phyloP scores from a whole-genome alignment of 2,888 invertebrate species.

The Platycnemis pennipes region DNA sequence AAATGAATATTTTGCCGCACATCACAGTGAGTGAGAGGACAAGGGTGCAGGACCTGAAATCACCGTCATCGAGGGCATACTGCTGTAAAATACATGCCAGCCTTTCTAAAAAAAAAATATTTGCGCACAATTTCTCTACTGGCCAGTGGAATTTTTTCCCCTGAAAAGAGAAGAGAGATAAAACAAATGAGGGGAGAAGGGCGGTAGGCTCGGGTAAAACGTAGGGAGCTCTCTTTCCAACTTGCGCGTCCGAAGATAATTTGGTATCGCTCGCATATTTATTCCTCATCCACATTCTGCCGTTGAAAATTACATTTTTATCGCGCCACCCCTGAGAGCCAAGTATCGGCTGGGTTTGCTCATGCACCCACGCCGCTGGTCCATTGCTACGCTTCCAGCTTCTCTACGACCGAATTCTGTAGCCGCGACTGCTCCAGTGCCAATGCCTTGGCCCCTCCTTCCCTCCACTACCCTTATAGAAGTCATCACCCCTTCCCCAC shows the following conservation, averaged over 20 bases:
- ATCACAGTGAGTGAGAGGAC: background rate
- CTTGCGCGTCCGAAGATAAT: constrained; percentile 26
- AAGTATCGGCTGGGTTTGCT: background rate
- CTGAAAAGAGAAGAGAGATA: background rate
- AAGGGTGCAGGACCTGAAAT: background rate
- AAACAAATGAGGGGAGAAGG: background rate
- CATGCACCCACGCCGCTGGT: background rate
- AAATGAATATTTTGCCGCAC: background rate
- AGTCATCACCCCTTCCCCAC: background rate
- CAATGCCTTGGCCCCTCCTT: background rate
- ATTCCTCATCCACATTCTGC: background rate
- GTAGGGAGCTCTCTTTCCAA: background rate
- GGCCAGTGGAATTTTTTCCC: background rate
- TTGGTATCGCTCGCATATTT: constrained; percentile 25
- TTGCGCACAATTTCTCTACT: background rate
- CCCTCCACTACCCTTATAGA: background rate
- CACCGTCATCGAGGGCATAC: background rate
- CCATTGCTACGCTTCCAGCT: background rate
- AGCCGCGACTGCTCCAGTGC: background rate
- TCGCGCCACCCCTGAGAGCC: background rate
- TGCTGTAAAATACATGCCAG: background rate
- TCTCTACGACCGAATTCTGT: background rate
- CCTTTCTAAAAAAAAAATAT: background rate
- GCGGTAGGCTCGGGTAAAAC: background rate
- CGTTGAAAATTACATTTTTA: background rate